A percentile compares a stretch with the other conserved stretches of the same genome.
Conservation (phyloP, 2,113 vertebrate genomes). For the Gyps fulvus region DNA sequence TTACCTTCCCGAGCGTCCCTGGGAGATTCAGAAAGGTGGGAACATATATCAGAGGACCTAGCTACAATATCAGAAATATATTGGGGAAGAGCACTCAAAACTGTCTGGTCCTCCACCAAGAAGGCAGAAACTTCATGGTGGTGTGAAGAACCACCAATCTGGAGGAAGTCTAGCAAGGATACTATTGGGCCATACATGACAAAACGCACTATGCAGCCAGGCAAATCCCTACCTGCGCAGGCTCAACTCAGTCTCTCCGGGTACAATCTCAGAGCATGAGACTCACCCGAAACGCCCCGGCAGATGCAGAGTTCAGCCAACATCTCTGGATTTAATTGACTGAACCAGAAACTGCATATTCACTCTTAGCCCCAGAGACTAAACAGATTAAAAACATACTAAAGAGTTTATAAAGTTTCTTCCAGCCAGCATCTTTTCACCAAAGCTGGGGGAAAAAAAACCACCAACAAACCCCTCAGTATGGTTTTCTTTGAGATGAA, state of each 20-base stretch:
- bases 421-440: background rate
- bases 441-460: background rate
- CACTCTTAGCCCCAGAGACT: background rate
- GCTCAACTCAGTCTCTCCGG: background rate
- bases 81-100: background rate
- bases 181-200: background rate
- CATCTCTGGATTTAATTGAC: background rate
- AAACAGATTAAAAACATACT: background rate
- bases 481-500: background rate
- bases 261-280: background rate
- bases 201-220: background rate
- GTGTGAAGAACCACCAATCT: background rate
- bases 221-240: background rate
- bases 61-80: background rate
- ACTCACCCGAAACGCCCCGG: rapidly evolving
- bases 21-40: background rate
- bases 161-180: background rate
- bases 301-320: background rate
- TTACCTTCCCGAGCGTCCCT: background rate
- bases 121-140: background rate
- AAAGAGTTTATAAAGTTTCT: background rate
- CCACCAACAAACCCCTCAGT: background rate
- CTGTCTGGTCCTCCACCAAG: background rate
- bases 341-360: background rate
- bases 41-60: background rate